A percentile compares a stretch with the other conserved stretches of the same genome.
These are phyloP conservation scores for Mizuhopecten yessoensis DNA, from an alignment of 1,140 invertebrate genomes.

Conservation along the genomic window DNA sequence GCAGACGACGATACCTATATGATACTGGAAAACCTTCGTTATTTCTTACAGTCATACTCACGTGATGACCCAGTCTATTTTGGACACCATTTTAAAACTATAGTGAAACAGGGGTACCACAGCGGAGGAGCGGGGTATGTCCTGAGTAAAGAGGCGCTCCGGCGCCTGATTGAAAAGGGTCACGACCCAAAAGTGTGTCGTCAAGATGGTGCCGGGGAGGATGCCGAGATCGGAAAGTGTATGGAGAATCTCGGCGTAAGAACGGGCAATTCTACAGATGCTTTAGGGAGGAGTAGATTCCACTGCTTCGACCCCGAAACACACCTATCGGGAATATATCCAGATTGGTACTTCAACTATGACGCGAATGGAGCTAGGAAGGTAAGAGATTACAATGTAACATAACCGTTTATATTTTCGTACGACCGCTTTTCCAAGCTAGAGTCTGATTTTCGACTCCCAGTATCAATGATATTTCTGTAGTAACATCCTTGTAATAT, in stretches of 20 bases:
- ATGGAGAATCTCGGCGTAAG: slow-evolving; percentile 93
- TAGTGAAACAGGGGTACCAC: slow-evolving; percentile 78
- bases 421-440: no score
- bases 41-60: slow-evolving; percentile 68
- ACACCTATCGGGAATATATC: slow-evolving; percentile 82
- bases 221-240: slow-evolving; percentile 97
- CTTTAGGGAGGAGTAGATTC: slow-evolving; percentile 92
- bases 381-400: no score
- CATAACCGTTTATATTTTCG: no score
- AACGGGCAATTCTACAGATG: slow-evolving; percentile 94
- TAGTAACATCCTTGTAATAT: no score
- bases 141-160: slow-evolving; percentile 86
- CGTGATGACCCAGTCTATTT: slow-evolving; percentile 78
- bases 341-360: slow-evolving; percentile 77
- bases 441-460: no score
- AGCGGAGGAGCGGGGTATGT: slow-evolving; percentile 90
- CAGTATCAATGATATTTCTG: no score
- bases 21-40: slow-evolving; percentile 83
- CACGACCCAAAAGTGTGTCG: slow-evolving; percentile 85
- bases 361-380: slow-evolving; percentile 74
- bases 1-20: slow-evolving; percentile 90
- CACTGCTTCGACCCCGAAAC: slow-evolving; percentile 90
- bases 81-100: slow-evolving; percentile 82
- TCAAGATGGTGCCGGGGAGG: slow-evolving; percentile 92
- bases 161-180: slow-evolving; percentile 78